Conservation (phyloP, 2,797 vertebrate genomes). For the Pogoniulus pusillus region DNA sequence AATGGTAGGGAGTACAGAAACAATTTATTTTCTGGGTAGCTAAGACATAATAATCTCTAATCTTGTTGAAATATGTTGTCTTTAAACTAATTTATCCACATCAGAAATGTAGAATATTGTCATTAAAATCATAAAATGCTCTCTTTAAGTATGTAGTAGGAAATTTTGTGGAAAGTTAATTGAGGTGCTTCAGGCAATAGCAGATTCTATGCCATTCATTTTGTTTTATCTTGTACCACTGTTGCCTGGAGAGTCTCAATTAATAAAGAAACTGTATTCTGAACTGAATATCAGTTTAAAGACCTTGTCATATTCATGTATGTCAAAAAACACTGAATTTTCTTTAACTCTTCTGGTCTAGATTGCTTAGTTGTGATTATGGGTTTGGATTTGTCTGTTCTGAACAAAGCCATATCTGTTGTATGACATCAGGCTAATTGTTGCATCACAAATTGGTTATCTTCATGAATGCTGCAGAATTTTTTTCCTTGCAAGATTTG, state of each 20-base stretch:
- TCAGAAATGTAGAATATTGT: slow-evolving; percentile 54
- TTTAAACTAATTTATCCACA: slow-evolving; percentile 58
- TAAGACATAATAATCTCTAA: not conserved
- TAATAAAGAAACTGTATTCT: slow-evolving; percentile 65
- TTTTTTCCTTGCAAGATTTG: not conserved
- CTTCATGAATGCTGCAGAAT: not conserved
- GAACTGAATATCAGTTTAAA: slow-evolving; percentile 51
- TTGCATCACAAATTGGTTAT: not conserved
- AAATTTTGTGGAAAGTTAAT: slow-evolving; percentile 70
- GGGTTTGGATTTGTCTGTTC: not conserved
- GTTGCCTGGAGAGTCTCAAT: slow-evolving; percentile 58
- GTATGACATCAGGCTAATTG: not conserved
- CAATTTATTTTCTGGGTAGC: slow-evolving; percentile 18
- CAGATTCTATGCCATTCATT: slow-evolving; percentile 51
- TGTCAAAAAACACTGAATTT: not conserved
- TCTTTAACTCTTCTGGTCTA: not conserved
- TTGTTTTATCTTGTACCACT: slow-evolving; percentile 57
- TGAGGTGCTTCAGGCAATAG: slow-evolving; percentile 62
- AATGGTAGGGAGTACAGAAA: not conserved
- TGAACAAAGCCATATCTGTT: not conserved
- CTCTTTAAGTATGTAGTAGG: slow-evolving; percentile 57
- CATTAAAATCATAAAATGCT: slow-evolving; percentile 65
- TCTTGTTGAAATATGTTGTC: slow-evolving; percentile 43
- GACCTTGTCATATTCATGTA: not conserved
- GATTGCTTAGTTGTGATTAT: not conserved